These are phyloP conservation scores for Dolichallabes microphthalmus DNA, from an alignment of 2,113 vertebrate species.

Conservation along the genomic window DNA sequence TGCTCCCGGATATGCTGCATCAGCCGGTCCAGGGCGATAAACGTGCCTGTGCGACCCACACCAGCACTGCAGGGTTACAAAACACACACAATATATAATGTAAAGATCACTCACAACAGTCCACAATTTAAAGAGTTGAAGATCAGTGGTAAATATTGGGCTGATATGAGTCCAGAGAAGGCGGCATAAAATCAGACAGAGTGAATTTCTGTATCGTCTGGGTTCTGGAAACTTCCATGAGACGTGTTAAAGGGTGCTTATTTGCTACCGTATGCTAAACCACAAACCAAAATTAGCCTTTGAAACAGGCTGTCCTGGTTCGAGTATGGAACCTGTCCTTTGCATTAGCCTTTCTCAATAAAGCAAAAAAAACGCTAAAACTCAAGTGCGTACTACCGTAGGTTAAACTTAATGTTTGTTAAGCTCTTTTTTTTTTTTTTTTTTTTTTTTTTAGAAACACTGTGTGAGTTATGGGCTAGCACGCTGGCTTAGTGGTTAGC, in stretches of 20 bases:
- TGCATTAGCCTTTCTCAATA: no score
- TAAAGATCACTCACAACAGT: neutral
- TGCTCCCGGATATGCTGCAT: slow-evolving; percentile 93
- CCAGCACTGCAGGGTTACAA: slow-evolving; percentile 79
- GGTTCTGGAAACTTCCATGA: neutral
- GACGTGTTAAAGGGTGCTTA: neutral
- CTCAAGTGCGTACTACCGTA: no score
- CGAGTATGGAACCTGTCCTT: neutral
- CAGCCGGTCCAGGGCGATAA: slow-evolving; percentile 93
- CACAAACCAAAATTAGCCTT: neutral
- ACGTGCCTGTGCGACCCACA: slow-evolving; percentile 91
- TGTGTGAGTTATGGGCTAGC: no score
- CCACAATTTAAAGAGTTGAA: neutral
- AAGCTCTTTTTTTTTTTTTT: no score
- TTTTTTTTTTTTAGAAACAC: no score
- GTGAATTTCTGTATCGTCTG: neutral
- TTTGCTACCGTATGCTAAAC: neutral
- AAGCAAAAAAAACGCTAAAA: no score
- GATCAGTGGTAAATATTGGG: neutral
- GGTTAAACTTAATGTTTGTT: no score
- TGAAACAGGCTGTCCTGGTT: neutral
- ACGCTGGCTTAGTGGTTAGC: no score
- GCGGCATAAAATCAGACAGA: neutral
- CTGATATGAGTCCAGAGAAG: neutral
- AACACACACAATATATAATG: neutral